A percentile compares a stretch with the other conserved stretches of the same genome.
Evolutionary conservation across 2,888 invertebrate genomes (phyloP).

Genomic region (Sabatieria punctata): DNA sequence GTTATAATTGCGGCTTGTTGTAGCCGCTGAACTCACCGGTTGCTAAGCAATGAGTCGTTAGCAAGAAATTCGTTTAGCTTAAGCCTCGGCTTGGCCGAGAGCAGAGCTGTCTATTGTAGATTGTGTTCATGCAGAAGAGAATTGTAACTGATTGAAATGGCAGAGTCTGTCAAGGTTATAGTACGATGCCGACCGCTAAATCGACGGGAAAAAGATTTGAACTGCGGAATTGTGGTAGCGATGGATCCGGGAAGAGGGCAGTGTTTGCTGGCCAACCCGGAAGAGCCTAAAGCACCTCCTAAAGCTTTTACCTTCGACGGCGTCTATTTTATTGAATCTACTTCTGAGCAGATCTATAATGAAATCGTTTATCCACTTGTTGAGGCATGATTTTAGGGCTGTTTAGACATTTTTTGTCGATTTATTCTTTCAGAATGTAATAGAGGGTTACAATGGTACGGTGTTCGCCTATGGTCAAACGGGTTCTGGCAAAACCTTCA

Average conservation of each 20-base stretch:
- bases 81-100: too few relatives aligned
- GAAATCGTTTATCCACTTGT: conserved; percentile 65
- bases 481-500: conserved; percentile 73
- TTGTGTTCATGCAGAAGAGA: too few relatives aligned
- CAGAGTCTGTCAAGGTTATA: conserved; percentile 60
- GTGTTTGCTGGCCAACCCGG: conserved; percentile 45
- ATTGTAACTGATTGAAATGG: too few relatives aligned
- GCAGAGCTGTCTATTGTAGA: too few relatives aligned
- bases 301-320: conserved; percentile 67
- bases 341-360: conserved; percentile 69
- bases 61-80: too few relatives aligned
- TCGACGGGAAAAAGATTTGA: conserved; percentile 49
- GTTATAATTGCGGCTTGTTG: too few relatives aligned
- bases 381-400: conserved; percentile 43
- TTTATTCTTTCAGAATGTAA: conserved; percentile 46
- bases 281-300: conserved; percentile 44
- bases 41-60: too few relatives aligned
- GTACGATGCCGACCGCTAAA: conserved; percentile 73
- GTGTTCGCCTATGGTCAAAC: conserved; percentile 86
- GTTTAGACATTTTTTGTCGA: neutral
- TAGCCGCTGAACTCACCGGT: too few relatives aligned
- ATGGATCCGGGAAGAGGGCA: conserved; percentile 37
- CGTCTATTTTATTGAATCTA: conserved; percentile 54
- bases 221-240: conserved; percentile 43
- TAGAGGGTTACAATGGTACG: conserved; percentile 79